Conservation (phyloP, 2,113 vertebrate genomes). For the Cisticola juncidis region DNA sequence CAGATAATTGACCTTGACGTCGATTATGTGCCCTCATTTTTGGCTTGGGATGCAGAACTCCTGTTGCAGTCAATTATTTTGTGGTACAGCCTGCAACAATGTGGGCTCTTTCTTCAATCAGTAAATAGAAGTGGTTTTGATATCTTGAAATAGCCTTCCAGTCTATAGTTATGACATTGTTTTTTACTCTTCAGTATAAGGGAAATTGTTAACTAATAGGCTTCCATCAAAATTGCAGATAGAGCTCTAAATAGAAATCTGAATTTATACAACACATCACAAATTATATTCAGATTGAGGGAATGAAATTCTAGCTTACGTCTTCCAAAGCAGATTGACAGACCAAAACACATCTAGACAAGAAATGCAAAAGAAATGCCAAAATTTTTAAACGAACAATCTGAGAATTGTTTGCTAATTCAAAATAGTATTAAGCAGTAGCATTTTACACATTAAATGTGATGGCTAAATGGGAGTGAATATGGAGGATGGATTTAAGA, state of each 20-base stretch:
- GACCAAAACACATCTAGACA: constrained; percentile 12
- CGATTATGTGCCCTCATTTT: constrained; percentile 76
- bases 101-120: constrained; percentile 73
- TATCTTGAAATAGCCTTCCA: constrained; percentile 74
- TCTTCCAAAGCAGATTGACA: constrained; percentile 22
- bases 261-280: neutral
- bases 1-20: constrained; percentile 81
- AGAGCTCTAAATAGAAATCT: neutral
- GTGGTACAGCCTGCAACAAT: constrained; percentile 72
- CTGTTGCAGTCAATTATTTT: constrained; percentile 82
- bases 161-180: constrained; percentile 64
- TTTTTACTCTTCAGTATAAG: constrained; percentile 61
- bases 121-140: constrained; percentile 71
- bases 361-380: neutral
- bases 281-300: constrained; percentile 23
- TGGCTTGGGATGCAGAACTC: constrained; percentile 74
- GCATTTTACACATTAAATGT: neutral
- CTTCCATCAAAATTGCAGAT: neutral
- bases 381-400: neutral
- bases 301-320: neutral
- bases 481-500: neutral
- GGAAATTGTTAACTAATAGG: constrained; percentile 53
- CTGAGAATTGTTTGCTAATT: constrained; percentile 23
- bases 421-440: constrained; percentile 24
- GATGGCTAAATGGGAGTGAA: neutral